phyloP scores from a whole-genome alignment of 2,888 invertebrate genomes.

The Parasteatoda lunata region DNA sequence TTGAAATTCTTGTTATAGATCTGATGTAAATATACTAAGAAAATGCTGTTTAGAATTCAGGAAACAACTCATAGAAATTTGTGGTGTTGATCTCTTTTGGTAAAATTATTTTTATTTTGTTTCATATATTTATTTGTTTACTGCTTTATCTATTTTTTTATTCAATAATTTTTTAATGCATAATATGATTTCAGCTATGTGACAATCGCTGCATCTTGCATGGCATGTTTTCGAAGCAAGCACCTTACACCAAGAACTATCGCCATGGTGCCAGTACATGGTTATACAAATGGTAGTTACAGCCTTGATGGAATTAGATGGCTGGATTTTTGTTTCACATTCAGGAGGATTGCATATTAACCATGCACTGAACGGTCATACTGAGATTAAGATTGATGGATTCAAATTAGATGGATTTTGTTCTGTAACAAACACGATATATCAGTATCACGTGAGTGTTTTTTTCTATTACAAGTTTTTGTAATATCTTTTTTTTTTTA shows the following conservation, averaged over 20 bases:
- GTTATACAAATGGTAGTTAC: background rate
- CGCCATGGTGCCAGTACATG: background rate
- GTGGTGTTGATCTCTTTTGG: background rate
- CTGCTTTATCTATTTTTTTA: too few species aligned
- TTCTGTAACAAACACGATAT: background rate
- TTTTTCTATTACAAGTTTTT: too few species aligned
- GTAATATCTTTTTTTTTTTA: background rate
- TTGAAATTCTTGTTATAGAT: background rate
- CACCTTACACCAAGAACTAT: background rate
- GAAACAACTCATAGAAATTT: background rate
- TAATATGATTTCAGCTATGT: background rate
- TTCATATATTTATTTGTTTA: background rate
- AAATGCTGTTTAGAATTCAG: background rate
- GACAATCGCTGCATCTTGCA: background rate
- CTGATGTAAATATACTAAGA: background rate
- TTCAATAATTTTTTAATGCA: too few species aligned
- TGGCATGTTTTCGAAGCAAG: background rate
- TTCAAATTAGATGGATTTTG: background rate
- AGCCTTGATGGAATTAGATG: constrained; percentile 4
- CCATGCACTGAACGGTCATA: background rate
- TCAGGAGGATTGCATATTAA: background rate
- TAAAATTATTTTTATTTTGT: background rate
- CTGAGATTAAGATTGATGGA: background rate
- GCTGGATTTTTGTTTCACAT: background rate
- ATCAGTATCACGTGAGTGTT: background rate